Evolutionary conservation across 1,140 invertebrate species (phyloP), one percentile per base, ranked within the genome.

Genomic region (Arctopsyche grandis): DNA sequence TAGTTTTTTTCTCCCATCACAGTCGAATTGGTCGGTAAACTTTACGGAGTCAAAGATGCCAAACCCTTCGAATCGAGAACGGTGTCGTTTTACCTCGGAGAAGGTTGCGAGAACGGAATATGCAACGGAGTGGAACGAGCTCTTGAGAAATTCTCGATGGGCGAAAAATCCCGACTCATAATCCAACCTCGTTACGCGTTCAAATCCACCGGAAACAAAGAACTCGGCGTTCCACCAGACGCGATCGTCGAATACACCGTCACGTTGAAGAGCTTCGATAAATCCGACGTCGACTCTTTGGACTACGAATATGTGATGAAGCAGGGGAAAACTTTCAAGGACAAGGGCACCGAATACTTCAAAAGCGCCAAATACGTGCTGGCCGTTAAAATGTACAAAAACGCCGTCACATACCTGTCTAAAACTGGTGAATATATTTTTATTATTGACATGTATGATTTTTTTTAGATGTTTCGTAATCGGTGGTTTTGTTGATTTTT

Each of bases 281-380:
- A 95, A 87, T 93, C 93, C 83, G 93, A 96, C 81, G 86, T 87
- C n/a, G 99, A 96, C 96, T 91, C 93, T 38, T 90, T 99, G 88
- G 93, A 95, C 78, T 88, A 86, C 14, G 85, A 89, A 5, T 94
- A 98, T 84, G 95, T 95, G 84, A 83, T 99, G 16, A 93, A 95
- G 75, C 93, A 95, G 83, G 93, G 95, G 0, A 93, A 94, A 85
- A 88, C 94, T 5, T 93, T 91, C 56, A 99, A 99, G 88, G 93
- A 95, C 69, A 98, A 96, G 86, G 98, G 97, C 69, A 98, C 96
- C 0, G 91, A 92, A 48, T 99, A 96, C 86, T 98, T 98, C 83
- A 98, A 97, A 86, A 87, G 89, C 1, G 91, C 89, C 70, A 96
- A 97, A 84, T 94, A 91, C 83, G 85, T 88, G 63, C 79, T 97